Conservation (phyloP, 2,797 vertebrate genomes). For the Tenualosa ilisha region DNA sequence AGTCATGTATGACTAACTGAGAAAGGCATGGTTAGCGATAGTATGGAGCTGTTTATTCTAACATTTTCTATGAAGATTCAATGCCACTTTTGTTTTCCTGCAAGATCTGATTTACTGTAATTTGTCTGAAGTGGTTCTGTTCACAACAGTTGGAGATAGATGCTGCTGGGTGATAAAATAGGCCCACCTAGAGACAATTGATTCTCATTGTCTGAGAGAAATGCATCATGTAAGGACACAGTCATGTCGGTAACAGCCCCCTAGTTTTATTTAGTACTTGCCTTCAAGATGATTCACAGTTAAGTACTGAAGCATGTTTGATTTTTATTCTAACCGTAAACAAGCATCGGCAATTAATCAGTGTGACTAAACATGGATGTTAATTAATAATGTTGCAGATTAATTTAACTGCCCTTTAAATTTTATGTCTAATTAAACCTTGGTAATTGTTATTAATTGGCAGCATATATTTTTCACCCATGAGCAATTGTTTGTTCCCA, state of each 20-base stretch:
- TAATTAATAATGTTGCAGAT: conserved; percentile 1
- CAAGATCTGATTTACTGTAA: not conserved
- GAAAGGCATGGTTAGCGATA: not conserved
- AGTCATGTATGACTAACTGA: not conserved
- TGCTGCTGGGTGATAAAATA: not conserved
- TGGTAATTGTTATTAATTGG: conserved; percentile 3
- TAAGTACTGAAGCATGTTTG: not conserved
- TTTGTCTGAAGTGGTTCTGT: not conserved
- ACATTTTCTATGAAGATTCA: not conserved
- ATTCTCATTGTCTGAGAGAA: not conserved
- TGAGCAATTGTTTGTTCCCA: not conserved
- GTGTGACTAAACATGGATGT: not conserved
- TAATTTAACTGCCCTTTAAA: not conserved
- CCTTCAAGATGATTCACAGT: not conserved
- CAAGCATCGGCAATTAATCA: not conserved
- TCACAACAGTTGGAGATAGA: not conserved
- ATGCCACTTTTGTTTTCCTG: not conserved
- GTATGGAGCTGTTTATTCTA: not conserved
- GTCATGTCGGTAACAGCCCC: not conserved
- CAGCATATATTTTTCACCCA: conserved; percentile 14
- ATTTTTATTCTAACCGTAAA: not conserved
- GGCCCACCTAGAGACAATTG: not conserved
- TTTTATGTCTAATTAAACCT: conserved; percentile 14
- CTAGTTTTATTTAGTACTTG: not conserved
- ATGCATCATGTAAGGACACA: not conserved